Conservation (phyloP, 2,113 vertebrate species). For the Otus sunia region DNA sequence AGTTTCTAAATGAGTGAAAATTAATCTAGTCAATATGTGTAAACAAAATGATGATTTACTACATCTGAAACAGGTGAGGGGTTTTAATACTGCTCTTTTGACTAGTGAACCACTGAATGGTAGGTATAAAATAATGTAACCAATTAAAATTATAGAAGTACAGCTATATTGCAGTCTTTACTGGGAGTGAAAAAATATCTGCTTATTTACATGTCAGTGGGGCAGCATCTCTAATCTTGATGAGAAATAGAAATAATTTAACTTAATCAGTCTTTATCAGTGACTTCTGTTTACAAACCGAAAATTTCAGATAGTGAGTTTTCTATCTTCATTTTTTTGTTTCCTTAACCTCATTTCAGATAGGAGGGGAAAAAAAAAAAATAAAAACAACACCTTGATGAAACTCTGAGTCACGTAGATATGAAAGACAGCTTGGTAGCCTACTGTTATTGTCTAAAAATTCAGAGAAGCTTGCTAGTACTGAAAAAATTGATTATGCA, state of each 20-base stretch:
- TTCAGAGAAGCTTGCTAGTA: conserved; percentile 1
- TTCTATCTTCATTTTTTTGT: not conserved
- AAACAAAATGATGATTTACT: not conserved
- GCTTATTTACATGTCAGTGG: not conserved
- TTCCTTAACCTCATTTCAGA: not conserved
- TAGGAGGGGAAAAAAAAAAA: not conserved
- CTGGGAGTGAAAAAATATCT: not conserved
- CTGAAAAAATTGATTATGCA: conserved; percentile 56
- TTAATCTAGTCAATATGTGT: not conserved
- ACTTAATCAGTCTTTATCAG: not conserved
- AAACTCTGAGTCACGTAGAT: not conserved
- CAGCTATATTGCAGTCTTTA: not conserved
- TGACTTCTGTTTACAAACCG: not conserved
- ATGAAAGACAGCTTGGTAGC: not conserved
- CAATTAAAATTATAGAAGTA: not conserved
- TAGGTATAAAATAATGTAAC: not conserved
- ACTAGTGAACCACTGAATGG: not conserved
- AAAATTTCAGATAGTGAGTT: not conserved
- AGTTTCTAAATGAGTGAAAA: not conserved
- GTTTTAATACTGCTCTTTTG: not conserved
- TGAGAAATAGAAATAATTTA: not conserved
- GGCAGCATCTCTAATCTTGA: not conserved
- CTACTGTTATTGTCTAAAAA: not conserved
- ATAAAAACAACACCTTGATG: not conserved
- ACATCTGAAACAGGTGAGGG: not conserved